Percentiles rank a stretch among this genome's conserved stretches.
Conservation (phyloP, 2,113 vertebrate species). For the Semicossyphus pulcher region DNA sequence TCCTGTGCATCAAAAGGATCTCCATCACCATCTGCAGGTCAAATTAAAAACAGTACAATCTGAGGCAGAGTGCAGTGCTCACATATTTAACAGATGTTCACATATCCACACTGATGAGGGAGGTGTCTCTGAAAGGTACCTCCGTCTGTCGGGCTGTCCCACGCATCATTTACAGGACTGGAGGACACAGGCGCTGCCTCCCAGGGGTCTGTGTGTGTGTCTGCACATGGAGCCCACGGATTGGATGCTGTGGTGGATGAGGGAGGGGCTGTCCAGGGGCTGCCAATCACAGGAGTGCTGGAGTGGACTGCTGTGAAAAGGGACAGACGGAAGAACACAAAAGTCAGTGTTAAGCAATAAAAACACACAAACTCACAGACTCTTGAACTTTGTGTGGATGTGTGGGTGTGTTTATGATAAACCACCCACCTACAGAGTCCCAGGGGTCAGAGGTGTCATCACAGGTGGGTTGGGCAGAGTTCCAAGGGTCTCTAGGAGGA, state of each 20-base stretch:
- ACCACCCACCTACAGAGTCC: slow-evolving; percentile 80
- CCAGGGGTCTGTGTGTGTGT: slow-evolving; percentile 86
- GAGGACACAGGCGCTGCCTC: slow-evolving; percentile 81
- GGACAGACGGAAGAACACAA: background rate
- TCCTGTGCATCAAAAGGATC: slow-evolving; percentile 85
- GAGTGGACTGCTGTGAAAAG: slow-evolving; percentile 65
- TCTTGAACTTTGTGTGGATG: background rate
- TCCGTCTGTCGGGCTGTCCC: slow-evolving; percentile 70
- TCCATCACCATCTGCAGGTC: slow-evolving; percentile 37
- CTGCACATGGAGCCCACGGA: slow-evolving; percentile 78
- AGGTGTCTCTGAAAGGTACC: slow-evolving; percentile 51
- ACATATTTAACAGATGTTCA: background rate
- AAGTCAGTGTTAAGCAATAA: background rate
- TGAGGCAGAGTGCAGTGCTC: background rate
- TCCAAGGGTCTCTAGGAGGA: slow-evolving; percentile 76
- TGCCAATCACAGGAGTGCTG: slow-evolving; percentile 72
- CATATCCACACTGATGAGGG: background rate
- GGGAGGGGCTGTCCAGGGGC: slow-evolving; percentile 73
- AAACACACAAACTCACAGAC: background rate
- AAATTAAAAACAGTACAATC: background rate
- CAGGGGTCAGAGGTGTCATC: slow-evolving; percentile 77
- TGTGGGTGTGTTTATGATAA: background rate
- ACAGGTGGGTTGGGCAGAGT: slow-evolving; percentile 52
- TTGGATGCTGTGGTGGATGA: slow-evolving; percentile 66
- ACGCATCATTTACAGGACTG: slow-evolving; percentile 62